Base-by-base conservation (phyloP, 92 coral and sea anemone genomes). In the Epizoanthus rinbou region DNA sequence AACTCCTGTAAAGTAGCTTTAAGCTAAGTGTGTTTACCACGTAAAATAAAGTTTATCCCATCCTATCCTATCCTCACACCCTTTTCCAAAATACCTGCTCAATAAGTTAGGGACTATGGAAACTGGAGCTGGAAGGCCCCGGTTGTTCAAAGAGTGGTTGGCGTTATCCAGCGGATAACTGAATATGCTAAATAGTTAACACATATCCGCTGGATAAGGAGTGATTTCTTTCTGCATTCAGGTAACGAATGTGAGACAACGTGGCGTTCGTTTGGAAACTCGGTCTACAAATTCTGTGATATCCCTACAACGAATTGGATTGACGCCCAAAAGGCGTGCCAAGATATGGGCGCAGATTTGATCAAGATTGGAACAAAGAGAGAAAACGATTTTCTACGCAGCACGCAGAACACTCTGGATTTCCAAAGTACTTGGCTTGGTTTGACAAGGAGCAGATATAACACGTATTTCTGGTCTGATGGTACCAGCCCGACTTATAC, bases 341-440 rank as follows among this genome's bases (percentile, higher is more conserved):
- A 22, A 47, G 47, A 69, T n/a, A 37, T 69, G 15, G 74, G 74
- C 37, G 74, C 45, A 69, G 74, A 69, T 22, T 23, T 69, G 28
- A 18, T 23, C 47, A 69, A 69, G 23, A 69, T 69, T 47, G 47
- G 45, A 18, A 18, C 74, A 18, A 9, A n/a, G 6, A 14, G 19
- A 8, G 74, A 69, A 28, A 69, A 69, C 21, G 17, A 69, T 37
- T 71, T 71, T 6, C 45, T 39, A 1, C 18, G 15, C 28, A 24
- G 14, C 8, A 47, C 53, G 9, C 76, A 71, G 35, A 39, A 15
- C 6, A 71, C 24, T n/a, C 21, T 24, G 8, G 24, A 47, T 17
- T n/a, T 8, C 6, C 8, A 37, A 18, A 56, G 76, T 6, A 50
- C 54, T 50, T 69, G 74, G 74, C 74, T 69, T 4, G 74, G 74